Evolutionary conservation across 23 tunicate genomes (phyloP), one percentile per base, ranked within the genome.

Genomic region (Oikopleura dioica): DNA sequence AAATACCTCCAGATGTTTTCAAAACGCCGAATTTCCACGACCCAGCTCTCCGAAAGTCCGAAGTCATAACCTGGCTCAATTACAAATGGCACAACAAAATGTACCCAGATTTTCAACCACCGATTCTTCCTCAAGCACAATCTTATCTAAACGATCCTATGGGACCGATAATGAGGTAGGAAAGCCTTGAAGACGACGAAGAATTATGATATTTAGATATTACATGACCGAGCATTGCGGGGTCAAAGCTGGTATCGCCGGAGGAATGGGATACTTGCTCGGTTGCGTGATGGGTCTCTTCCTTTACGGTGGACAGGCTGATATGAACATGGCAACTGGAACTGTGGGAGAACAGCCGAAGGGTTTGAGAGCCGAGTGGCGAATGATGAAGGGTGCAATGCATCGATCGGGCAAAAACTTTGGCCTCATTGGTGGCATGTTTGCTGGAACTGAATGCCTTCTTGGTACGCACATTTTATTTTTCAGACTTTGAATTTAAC

Each of bases 371-470:
- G 30, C 16, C 26, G 72, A 63, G 26, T 31, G 16, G 29, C 4
- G 33, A 63, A 5, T 2, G 26, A 63, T 63, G 72, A 63, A 28
- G 26, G 72, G 30, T 12, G 26, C 16, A 12, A 63, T 63, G 72
- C 29, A 63, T 28, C 72, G 72, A 63, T 2, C 30, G 33, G 72
- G 72, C 16, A 63, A 63, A 63, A 24, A 63, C 33, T 63, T 63
- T 63, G 72, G 72, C 4, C 16, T 28, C 30, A 63, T 63, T 63
- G 72, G 72, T 16, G 4, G 29, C 26, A 63, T 63, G 72, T 63
- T 63, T 63, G 30, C 72, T 63, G 72, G 72, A 63, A 63, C 72
- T 63, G 72, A 63, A 63, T 63, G 72, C 26, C 72, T 63, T 16
- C 33, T 63, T 2, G 72, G 72, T 63, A 63, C n/a, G n/a, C n/a